Base-by-base conservation (phyloP, 2,888 invertebrate species). In the Lomographa bimaculata region DNA sequence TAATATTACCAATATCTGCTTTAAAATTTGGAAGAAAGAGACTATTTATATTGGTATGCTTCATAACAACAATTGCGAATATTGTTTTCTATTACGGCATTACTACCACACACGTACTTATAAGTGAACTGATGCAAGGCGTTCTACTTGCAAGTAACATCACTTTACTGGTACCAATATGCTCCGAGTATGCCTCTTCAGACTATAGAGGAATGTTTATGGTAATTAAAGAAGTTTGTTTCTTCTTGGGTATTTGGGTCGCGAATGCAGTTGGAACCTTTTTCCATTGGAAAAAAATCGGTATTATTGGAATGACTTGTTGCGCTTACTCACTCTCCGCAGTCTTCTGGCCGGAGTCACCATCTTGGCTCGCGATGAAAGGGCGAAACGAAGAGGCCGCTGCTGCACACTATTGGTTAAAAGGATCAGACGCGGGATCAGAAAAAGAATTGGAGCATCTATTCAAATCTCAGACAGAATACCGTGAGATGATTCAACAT, bases 231-330 rank as follows among this genome's bases (percentile, higher is more conserved):
- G 60, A 63, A 5, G 58, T 65, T 0, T 56, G 54, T 6, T 55
- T 61, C 10, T 63, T 57, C 21, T 64, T 60, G 47, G 71, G 70
- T 6, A 35, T 66, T 1, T 70, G 64, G 63, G 46, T 61, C 1
- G 56, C 72, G 1, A 72, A 71, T 30, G 52, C 56, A 1, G 60
- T 63, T 12, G 72, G 72, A 2, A 67, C 67, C 1, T 65, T 63
- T 26, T 56, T 50, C 7, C 46, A 62, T 19, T 71, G 71, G 70
- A 71, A 54, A 16, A 52, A 58, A 12, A 71, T 71, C 16, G 54
- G 58, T 2, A 11, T 64, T 8, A 11, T 60, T n/a, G 54, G 46
- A 4, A 51, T 70, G 10, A 21, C 56, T 0, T 59, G 58, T 29
- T 57, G 50, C 9, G n/a, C 52, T 11, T 68, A 60, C 23, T 50